Evolutionary conservation across 2,888 invertebrate genomes (phyloP).

Genomic region (Zhuqinia jingwanae): DNA sequence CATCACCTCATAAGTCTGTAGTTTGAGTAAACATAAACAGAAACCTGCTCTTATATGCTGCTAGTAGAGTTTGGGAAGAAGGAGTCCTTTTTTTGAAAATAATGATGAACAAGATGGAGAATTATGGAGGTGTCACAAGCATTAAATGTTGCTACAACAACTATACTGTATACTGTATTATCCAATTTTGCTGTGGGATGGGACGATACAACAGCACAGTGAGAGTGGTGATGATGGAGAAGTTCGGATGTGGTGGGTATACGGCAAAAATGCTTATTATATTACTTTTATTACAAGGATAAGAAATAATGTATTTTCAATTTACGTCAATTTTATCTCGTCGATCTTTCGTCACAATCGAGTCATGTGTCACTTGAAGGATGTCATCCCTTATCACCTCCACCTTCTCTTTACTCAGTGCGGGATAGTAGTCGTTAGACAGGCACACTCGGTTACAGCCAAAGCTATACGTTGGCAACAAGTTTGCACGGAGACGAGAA

Average conservation of each 20-base stretch:
- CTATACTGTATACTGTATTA: no score
- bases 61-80: no score
- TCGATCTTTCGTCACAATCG: conserved; percentile 56
- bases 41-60: no score
- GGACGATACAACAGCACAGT: no score
- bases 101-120: conserved; percentile 7
- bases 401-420: conserved; percentile 57
- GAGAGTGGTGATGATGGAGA: no score
- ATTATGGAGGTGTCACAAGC: conserved; percentile 15
- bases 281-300: background rate
- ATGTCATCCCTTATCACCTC: conserved; percentile 49
- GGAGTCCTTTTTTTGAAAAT: conserved; percentile 1
- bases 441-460: conserved; percentile 68
- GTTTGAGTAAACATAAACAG: no score
- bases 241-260: no score
- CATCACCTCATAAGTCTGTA: no score
- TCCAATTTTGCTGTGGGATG: no score
- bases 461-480: conserved; percentile 57
- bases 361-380: conserved; percentile 52
- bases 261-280: no score
- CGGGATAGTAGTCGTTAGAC: conserved; percentile 61
- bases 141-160: background rate
- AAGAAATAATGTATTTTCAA: conserved; percentile 43
- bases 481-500: conserved; percentile 18
- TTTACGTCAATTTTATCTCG: conserved; percentile 71